Evolutionary conservation across 2,113 vertebrate genomes (phyloP).

Genomic region (Monopterus albus): DNA sequence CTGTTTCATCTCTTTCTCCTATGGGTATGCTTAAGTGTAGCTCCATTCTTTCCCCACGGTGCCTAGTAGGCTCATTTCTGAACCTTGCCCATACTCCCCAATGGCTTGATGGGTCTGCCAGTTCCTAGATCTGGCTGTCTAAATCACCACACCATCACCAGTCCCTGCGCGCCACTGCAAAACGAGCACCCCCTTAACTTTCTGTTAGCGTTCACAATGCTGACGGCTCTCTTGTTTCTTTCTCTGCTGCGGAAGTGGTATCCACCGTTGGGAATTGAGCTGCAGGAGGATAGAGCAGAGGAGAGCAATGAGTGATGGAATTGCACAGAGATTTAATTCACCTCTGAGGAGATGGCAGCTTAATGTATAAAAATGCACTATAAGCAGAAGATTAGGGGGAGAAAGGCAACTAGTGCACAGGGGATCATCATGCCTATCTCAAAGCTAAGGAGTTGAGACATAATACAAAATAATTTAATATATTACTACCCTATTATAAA

Average conservation of each 20-base stretch:
- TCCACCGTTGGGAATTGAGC: conserved; percentile 55
- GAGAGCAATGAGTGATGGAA: conserved; percentile 66
- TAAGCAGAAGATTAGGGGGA: conserved; percentile 45
- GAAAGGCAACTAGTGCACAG: conserved; percentile 31
- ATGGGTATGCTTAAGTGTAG: conserved; percentile 8
- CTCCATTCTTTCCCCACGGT: conserved; percentile 27
- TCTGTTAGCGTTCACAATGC: conserved; percentile 49
- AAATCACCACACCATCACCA: conserved; percentile 20
- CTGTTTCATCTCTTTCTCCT: neutral
- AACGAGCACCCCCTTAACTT: conserved; percentile 35
- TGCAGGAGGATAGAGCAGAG: conserved; percentile 40
- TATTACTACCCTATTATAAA: conserved; percentile 57
- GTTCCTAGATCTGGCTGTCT: conserved; percentile 33
- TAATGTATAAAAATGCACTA: conserved; percentile 77
- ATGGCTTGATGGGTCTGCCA: conserved; percentile 46
- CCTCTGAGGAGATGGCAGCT: conserved; percentile 66
- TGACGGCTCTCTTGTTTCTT: conserved; percentile 32
- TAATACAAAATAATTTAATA: conserved; percentile 70
- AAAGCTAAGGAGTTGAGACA: conserved; percentile 58
- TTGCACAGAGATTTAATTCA: conserved; percentile 75
- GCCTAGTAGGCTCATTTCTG: conserved; percentile 24
- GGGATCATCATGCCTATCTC: conserved; percentile 50
- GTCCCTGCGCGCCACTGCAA: conserved; percentile 25
- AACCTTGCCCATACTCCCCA: conserved; percentile 38
- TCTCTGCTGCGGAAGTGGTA: conserved; percentile 46